Base-by-base conservation (phyloP, 2,113 vertebrate species). In the Apteryx mantelli region DNA sequence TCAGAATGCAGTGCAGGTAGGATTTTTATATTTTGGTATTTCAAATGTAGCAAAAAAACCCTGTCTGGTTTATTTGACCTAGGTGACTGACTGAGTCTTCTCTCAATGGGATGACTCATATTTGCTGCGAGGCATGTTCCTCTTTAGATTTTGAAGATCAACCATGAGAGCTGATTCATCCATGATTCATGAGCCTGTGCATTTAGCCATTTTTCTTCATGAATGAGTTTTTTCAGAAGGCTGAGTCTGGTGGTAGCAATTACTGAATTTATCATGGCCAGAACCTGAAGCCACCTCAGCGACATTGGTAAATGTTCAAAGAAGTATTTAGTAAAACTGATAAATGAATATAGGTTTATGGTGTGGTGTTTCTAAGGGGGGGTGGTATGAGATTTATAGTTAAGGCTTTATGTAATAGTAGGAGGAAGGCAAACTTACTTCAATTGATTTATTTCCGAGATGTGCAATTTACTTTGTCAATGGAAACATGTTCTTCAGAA, bases 191-290 rank as follows among this genome's bases (percentile, higher is more conserved):
- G 81, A 93, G 77, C 73, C 68, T 78, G 50, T 81, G 63, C 88
- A 68, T 94, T 94, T 93, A 93, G 88, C 90, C n/a, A 9, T 88
- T 95, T 96, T 91, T 96, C 90, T 95, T 96, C 88, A 78, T 95
- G 88, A 96, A 83, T 88, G 61, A 46, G 81, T 94, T 95, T 88
- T 38, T 82, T 85, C 78, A 80, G 74, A 53, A 79, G 63, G 53
- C 83, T 89, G 74, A 76, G 74, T 65, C 66, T 85, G 24, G 58
- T 95, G 82, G 80, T 64, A 82, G 48, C 74, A 93, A 44, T 91
- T 95, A 85, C 74, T 73, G 89, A 48, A 77, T 96, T 94, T 95
- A n/a, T 95, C 75, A 66, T 65, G 75, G 76, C 64, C 19, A 53
- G 40, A 89, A 89, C 65, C 68, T 73, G 5, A 6, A 94, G 75